Conservation (phyloP, 2,797 vertebrate genomes). For the Sebastes taczanowskii region DNA sequence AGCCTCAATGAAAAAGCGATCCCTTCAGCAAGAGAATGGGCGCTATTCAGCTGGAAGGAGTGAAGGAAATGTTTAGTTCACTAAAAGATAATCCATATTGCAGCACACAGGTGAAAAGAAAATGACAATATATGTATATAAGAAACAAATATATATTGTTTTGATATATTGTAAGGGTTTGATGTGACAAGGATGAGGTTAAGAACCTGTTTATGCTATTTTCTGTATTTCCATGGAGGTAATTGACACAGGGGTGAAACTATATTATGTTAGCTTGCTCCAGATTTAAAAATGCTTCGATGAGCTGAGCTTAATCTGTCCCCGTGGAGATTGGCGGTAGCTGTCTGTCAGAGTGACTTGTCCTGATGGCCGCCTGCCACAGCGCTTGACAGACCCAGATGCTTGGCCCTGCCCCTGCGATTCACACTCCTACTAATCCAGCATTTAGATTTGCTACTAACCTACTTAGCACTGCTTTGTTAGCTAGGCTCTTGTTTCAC, state of each 20-base stretch:
- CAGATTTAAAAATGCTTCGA: constrained; percentile 80
- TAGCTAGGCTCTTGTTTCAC: constrained; percentile 72
- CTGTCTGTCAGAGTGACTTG: constrained; percentile 87
- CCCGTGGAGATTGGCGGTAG: constrained; percentile 67
- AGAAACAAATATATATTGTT: neutral
- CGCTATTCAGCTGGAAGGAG: constrained; percentile 62
- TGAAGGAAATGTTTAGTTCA: constrained; percentile 70
- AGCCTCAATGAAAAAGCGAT: constrained; percentile 83
- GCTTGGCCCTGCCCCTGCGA: constrained; percentile 79
- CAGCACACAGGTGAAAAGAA: constrained; percentile 37
- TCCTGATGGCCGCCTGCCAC: constrained; percentile 85
- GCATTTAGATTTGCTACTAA: constrained; percentile 81
- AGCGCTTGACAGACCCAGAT: constrained; percentile 80
- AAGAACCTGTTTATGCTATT: constrained; percentile 33
- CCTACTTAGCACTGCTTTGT: constrained; percentile 72
- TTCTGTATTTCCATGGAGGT: constrained; percentile 72
- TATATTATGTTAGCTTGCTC: constrained; percentile 81
- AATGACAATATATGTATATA: neutral
- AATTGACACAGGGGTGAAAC: constrained; percentile 77
- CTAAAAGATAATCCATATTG: constrained; percentile 81
- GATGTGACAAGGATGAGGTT: neutral
- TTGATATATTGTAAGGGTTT: neutral
- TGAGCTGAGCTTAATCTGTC: constrained; percentile 84
- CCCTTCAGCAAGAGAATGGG: constrained; percentile 80
- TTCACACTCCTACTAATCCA: constrained; percentile 81